Evolutionary conservation across 2,888 invertebrate genomes (phyloP).

Genomic region (Himalopsyche japonica): DNA sequence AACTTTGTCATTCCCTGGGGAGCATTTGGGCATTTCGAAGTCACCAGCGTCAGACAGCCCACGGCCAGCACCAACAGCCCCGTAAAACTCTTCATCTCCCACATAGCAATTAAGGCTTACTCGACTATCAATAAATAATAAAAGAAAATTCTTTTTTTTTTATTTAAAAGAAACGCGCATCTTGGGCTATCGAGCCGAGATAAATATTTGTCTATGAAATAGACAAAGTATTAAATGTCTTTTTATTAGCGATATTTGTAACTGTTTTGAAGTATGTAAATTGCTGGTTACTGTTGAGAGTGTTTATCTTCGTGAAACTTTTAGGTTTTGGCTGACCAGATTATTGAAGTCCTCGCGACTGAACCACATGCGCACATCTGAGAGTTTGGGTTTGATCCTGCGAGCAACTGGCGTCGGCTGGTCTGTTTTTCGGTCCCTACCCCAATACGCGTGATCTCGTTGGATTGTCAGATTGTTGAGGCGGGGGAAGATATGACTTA

Average conservation of each 20-base stretch:
- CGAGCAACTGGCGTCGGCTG: not conserved
- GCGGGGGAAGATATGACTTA: not conserved
- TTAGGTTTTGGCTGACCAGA: not conserved
- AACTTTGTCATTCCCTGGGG: constrained; percentile 53
- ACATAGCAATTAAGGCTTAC: not conserved
- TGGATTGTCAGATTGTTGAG: not conserved
- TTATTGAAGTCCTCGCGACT: constrained; percentile 31
- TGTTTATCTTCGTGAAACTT: not conserved
- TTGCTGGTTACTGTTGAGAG: not conserved
- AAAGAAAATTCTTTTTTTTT: not conserved
- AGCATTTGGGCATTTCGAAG: constrained; percentile 31
- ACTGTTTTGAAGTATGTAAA: not conserved
- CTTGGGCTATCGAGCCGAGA: not conserved
- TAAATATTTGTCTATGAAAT: not conserved
- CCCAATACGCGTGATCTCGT: constrained; percentile 17
- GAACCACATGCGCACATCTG: constrained; percentile 36
- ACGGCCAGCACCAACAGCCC: not conserved
- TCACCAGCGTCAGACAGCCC: constrained; percentile 13
- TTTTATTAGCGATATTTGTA: not conserved
- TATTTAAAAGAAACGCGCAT: not conserved
- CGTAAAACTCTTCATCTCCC: constrained; percentile 2
- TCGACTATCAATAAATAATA: not conserved
- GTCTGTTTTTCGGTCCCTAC: constrained; percentile 1
- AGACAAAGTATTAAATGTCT: not conserved
- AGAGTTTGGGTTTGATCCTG: not conserved